Percentiles rank a stretch among this genome's conserved stretches.
Conservation (phyloP, 1,140 invertebrate species). For the Vanessa atalanta region DNA sequence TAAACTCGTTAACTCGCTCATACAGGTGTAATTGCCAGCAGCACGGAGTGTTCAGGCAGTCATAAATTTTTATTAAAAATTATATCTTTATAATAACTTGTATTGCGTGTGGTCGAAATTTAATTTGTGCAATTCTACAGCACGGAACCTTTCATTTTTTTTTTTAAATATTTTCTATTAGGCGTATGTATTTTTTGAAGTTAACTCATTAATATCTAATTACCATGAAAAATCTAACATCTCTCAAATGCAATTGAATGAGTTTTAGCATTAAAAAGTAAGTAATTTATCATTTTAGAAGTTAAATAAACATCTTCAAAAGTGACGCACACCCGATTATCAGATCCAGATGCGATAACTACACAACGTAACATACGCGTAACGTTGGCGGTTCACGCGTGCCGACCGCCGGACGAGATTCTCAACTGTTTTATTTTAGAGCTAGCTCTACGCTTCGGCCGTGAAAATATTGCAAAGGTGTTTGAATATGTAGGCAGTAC, state of each 20-base stretch:
- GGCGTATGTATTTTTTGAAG: no score
- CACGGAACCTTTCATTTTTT: no score
- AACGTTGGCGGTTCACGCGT: slow-evolving; percentile 52
- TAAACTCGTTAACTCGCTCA: slow-evolving; percentile 32
- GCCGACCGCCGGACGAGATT: slow-evolving; percentile 61
- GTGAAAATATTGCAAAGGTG: slow-evolving; percentile 73
- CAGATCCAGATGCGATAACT: slow-evolving; percentile 49
- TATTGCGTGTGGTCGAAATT: no score
- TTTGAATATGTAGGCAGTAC: slow-evolving; percentile 50
- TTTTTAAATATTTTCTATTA: no score
- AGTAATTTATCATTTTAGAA: not conserved
- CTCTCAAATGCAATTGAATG: not conserved
- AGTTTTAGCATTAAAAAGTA: not conserved
- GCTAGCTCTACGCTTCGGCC: slow-evolving; percentile 61
- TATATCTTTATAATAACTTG: not conserved
- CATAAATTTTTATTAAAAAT: slow-evolving; percentile 11
- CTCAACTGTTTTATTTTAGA: slow-evolving; percentile 79
- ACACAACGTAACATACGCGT: slow-evolving; percentile 57
- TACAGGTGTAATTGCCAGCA: slow-evolving; percentile 19
- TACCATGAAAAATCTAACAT: no score
- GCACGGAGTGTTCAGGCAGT: not conserved
- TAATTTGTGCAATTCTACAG: no score
- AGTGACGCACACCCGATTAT: slow-evolving; percentile 17
- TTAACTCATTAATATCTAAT: no score
- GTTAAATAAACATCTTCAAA: not conserved